A percentile compares a stretch with the other conserved stretches of the same genome.
Conservation (phyloP, 2,113 vertebrate genomes). For the Microcebus griseorufus region DNA sequence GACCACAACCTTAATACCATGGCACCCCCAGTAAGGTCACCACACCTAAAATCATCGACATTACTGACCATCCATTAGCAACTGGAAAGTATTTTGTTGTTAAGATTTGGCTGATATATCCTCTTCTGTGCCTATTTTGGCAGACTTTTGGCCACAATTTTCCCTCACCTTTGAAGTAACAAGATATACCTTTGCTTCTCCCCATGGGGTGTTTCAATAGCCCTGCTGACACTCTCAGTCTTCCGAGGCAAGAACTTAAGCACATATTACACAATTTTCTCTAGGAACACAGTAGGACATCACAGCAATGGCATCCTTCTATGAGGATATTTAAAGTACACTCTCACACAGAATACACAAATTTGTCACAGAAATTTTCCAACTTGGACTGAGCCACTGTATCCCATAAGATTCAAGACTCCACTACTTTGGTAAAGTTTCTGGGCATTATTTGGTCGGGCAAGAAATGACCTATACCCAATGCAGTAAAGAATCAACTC, state of each 20-base stretch:
- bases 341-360: not conserved
- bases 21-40: not conserved
- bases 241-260: slow-evolving; percentile 18
- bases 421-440: not conserved
- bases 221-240: not conserved
- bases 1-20: not conserved
- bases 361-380: not conserved
- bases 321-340: slow-evolving; percentile 36
- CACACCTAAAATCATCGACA: not conserved
- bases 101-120: not conserved
- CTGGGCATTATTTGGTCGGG: slow-evolving; percentile 1
- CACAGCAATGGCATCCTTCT: slow-evolving; percentile 14
- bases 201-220: not conserved
- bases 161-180: slow-evolving; percentile 5
- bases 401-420: not conserved
- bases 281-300: not conserved
- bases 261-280: not conserved
- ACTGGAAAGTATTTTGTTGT: not conserved
- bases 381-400: not conserved
- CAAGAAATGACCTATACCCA: not conserved
- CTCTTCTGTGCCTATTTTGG: not conserved
- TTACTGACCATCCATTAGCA: not conserved
- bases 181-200: not conserved
- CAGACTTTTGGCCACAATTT: not conserved
- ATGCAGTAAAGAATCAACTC: not conserved